Conservation (phyloP, 2,797 vertebrate genomes). For the Nasua narica region DNA sequence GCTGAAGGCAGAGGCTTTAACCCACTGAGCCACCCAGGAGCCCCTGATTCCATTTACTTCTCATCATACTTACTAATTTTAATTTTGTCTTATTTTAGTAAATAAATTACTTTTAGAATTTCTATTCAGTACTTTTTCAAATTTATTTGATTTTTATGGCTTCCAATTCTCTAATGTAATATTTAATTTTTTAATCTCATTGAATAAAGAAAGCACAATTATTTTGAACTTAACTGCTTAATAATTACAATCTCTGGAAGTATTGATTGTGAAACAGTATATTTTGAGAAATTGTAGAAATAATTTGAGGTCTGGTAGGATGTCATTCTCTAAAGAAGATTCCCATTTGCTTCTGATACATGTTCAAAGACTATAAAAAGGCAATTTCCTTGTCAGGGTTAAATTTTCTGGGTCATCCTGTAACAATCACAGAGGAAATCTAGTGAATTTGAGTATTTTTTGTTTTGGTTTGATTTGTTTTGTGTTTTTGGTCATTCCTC, state of each 20-base stretch:
- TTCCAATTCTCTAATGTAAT: not conserved
- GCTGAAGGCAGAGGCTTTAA: too few species aligned
- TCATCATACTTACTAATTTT: not conserved
- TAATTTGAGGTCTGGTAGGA: not conserved
- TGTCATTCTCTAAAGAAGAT: not conserved
- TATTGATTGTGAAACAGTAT: not conserved
- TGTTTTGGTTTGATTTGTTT: not conserved
- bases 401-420: not conserved
- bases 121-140: not conserved
- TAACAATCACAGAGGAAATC: not conserved
- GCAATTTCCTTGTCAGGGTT: not conserved
- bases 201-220: not conserved
- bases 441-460: not conserved
- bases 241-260: not conserved
- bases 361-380: not conserved
- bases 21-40: too few species aligned
- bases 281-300: not conserved
- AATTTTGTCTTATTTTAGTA: not conserved
- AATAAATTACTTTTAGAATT: not conserved
- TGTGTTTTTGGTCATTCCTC: not conserved
- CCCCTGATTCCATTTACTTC: not conserved
- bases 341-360: not conserved
- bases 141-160: not conserved
- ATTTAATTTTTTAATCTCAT: not conserved
- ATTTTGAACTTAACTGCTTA: not conserved